Conservation (phyloP, 2,797 vertebrate species). For the Siniperca undulata region DNA sequence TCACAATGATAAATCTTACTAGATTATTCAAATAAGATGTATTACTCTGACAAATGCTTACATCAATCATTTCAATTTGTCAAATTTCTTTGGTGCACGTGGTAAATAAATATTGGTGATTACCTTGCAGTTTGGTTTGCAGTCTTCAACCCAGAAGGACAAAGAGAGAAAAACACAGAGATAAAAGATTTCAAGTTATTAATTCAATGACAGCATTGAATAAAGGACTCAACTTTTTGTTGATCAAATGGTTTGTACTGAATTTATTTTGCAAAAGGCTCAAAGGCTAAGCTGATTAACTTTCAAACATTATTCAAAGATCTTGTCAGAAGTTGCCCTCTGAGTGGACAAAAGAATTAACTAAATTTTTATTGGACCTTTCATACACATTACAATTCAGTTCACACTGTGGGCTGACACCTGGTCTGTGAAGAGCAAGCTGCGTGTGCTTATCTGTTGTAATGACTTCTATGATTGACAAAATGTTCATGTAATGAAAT, state of each 20-base stretch:
- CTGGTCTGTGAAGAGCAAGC: not conserved
- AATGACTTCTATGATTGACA: not conserved
- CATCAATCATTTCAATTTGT: not conserved
- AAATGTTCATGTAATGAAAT: not conserved
- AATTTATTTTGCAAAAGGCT: constrained; percentile 43
- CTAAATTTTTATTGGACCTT: constrained; percentile 22
- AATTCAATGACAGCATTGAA: constrained; percentile 32
- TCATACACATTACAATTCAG: constrained; percentile 1
- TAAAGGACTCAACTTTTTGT: not conserved
- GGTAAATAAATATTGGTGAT: constrained; percentile 12
- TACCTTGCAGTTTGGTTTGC: constrained; percentile 96
- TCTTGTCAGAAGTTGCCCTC: constrained; percentile 24
- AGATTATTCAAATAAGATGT: not conserved
- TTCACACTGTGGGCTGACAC: not conserved
- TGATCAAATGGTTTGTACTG: constrained; percentile 10
- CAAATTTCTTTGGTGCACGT: not conserved
- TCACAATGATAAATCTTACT: not conserved
- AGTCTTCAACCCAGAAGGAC: constrained; percentile 84
- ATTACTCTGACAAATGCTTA: too few species aligned
- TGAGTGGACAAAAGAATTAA: constrained; percentile 17
- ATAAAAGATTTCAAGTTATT: constrained; percentile 27
- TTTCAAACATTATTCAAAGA: constrained; percentile 33
- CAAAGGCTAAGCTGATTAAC: constrained; percentile 51
- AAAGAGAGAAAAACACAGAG: constrained; percentile 32
- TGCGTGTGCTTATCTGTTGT: not conserved